Percentiles rank a stretch among this genome's conserved stretches.
Evolutionary conservation across 2,888 invertebrate genomes (phyloP).

Genomic region (Leucophenga montana): DNA sequence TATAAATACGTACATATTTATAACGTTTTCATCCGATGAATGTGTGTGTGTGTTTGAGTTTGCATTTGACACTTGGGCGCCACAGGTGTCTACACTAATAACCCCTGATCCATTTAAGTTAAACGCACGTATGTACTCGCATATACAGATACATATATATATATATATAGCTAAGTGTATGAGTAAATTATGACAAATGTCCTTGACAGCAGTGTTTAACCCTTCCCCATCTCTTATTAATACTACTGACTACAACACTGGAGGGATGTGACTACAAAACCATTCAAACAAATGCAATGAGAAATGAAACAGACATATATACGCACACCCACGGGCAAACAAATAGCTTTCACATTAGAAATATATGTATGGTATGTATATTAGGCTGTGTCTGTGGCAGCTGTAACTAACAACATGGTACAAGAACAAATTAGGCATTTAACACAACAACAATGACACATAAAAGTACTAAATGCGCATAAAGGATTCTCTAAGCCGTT

Average conservation of each 20-base stretch:
- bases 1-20: constrained; percentile 50
- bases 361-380: background rate
- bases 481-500: background rate
- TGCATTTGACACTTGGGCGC: constrained; percentile 65
- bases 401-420: constrained; percentile 63
- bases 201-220: constrained; percentile 60
- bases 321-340: background rate
- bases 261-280: background rate
- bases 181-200: constrained; percentile 66
- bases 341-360: background rate
- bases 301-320: background rate
- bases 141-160: constrained; percentile 19
- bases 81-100: constrained; percentile 72
- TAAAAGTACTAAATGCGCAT: background rate
- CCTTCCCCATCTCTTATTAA: constrained; percentile 41
- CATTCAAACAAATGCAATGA: background rate
- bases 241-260: background rate
- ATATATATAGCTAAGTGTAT: constrained; percentile 33
- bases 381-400: constrained; percentile 49
- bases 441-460: constrained; percentile 44
- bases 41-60: constrained; percentile 28
- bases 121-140: constrained; percentile 48
- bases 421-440: constrained; percentile 65
- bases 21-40: constrained; percentile 43
- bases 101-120: constrained; percentile 53